Percentiles rank a stretch among this genome's conserved stretches.
Conservation (phyloP, 1,140 invertebrate species). For the Sycophila sp. region DNA sequence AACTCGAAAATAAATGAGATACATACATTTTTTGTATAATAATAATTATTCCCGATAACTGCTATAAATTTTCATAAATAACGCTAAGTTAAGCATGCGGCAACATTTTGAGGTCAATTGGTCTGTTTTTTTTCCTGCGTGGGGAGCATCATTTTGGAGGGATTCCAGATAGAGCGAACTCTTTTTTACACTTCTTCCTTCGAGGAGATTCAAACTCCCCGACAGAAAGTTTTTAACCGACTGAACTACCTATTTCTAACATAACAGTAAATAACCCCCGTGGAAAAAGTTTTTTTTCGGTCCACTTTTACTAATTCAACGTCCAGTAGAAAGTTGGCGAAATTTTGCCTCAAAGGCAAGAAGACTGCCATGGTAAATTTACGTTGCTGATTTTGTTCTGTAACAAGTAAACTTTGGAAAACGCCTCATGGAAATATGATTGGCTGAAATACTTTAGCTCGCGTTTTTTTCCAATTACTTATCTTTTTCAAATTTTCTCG, state of each 20-base stretch:
- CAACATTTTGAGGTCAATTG: constrained; percentile 13
- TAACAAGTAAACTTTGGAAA: not conserved
- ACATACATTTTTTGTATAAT: too few relatives aligned
- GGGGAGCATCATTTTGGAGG: constrained; percentile 13
- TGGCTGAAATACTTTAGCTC: too few relatives aligned
- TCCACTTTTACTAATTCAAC: not conserved
- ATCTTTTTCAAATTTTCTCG: too few relatives aligned
- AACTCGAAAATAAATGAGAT: too few relatives aligned
- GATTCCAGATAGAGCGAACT: not conserved
- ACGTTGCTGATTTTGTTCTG: not conserved
- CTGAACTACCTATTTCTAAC: constrained; percentile 8
- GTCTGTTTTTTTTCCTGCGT: constrained; percentile 1
- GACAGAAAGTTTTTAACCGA: constrained; percentile 10
- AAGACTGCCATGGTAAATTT: not conserved
- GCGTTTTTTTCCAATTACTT: too few relatives aligned
- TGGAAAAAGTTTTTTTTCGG: not conserved
- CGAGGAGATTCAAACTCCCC: not conserved
- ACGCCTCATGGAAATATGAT: too few relatives aligned
- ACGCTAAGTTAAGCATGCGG: not conserved
- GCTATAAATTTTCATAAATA: constrained; percentile 9
- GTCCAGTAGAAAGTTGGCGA: constrained; percentile 3
- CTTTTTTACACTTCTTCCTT: not conserved
- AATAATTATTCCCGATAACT: not conserved
- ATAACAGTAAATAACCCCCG: not conserved
- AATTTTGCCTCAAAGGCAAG: not conserved